phyloP scores from a whole-genome alignment of 2,888 invertebrate species.

The Cheilosia variabilis region DNA sequence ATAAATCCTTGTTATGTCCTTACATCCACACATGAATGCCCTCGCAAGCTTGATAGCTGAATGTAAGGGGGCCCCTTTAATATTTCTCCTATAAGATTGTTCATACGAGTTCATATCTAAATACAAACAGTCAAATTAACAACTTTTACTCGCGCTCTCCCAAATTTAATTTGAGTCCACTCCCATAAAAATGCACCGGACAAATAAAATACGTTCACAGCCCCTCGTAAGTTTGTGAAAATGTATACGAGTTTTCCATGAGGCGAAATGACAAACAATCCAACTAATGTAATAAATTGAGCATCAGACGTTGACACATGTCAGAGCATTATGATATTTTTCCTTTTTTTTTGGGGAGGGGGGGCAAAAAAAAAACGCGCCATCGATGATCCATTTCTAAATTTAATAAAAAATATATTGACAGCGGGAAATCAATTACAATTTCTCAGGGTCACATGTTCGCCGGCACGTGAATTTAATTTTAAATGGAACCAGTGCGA shows the following conservation, averaged over 20 bases:
- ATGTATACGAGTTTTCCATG: background rate
- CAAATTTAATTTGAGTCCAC: background rate
- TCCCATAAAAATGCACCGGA: background rate
- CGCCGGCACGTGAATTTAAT: too few species aligned
- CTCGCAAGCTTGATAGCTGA: too few species aligned
- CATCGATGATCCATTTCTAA: background rate
- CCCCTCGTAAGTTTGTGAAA: background rate
- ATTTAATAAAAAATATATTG: background rate
- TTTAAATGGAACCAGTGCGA: background rate
- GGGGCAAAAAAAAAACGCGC: background rate
- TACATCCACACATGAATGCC: too few species aligned
- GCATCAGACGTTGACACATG: background rate
- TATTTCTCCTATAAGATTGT: too few species aligned
- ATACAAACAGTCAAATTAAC: too few species aligned
- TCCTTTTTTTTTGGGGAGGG: background rate
- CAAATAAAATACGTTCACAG: background rate
- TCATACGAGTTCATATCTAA: too few species aligned
- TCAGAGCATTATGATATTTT: background rate
- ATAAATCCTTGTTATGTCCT: too few species aligned
- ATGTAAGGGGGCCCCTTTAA: too few species aligned
- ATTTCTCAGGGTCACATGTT: too few species aligned
- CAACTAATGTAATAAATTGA: slow-evolving; percentile 7
- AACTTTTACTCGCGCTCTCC: too few species aligned
- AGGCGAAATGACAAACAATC: background rate
- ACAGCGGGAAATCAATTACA: too few species aligned